phyloP scores from a whole-genome alignment of 2,888 invertebrate genomes.

The Drosophila aldrichi region DNA sequence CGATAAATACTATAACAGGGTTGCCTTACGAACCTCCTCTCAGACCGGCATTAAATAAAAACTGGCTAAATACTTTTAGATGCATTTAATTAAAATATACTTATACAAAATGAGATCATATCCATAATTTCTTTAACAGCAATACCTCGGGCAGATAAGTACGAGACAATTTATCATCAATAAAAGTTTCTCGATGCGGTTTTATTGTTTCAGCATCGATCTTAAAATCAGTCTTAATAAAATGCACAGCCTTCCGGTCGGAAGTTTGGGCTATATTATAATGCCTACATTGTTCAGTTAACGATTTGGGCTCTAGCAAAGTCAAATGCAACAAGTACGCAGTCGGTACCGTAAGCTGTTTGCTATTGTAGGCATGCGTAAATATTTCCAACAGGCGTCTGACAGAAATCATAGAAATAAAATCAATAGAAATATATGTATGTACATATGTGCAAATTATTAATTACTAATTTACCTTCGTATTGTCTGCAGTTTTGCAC shows the following conservation, averaged over 20 bases:
- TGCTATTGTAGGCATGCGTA: constrained; percentile 87
- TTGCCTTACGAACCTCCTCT: constrained; percentile 19
- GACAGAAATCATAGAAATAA: constrained; percentile 53
- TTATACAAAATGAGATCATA: constrained; percentile 27
- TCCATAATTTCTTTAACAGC: constrained; percentile 73
- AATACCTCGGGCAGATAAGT: constrained; percentile 83
- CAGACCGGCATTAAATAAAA: background rate
- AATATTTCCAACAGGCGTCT: constrained; percentile 87
- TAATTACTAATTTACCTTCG: constrained; percentile 84
- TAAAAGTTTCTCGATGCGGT: constrained; percentile 71
- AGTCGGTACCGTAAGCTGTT: constrained; percentile 86
- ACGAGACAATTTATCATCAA: constrained; percentile 79
- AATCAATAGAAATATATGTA: background rate
- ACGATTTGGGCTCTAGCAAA: constrained; percentile 47
- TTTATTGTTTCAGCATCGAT: constrained; percentile 45
- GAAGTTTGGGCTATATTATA: constrained; percentile 79
- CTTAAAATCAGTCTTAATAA: constrained; percentile 85
- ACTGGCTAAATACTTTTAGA: background rate
- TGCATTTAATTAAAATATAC: constrained; percentile 1
- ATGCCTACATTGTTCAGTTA: constrained; percentile 76
- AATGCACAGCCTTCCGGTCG: constrained; percentile 81
- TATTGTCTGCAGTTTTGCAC: constrained; percentile 86
- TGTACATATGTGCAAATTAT: too few species aligned
- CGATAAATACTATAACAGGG: constrained; percentile 34
- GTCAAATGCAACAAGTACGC: constrained; percentile 85